Conservation (phyloP, 2,888 invertebrate genomes). For the Metopia argyrocephala region DNA sequence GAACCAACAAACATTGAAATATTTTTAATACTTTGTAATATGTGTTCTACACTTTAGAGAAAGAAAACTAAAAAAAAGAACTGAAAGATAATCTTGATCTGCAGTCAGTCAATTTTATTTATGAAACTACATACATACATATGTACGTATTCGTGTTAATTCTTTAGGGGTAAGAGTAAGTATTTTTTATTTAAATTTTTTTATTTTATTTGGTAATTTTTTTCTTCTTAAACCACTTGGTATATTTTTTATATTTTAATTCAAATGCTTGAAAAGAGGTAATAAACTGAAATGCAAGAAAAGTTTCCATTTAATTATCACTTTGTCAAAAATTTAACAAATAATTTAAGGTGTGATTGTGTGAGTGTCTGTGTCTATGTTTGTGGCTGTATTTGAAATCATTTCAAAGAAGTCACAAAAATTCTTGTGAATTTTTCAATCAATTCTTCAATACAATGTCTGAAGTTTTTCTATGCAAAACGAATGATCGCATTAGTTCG, state of each 20-base stretch:
- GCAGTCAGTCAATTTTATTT: too few species aligned
- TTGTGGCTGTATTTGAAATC: constrained; percentile 28
- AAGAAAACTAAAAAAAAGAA: too few species aligned
- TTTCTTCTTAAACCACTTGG: neutral
- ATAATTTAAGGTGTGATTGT: neutral
- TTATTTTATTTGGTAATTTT: too few species aligned
- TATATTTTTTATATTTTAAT: neutral
- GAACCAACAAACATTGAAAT: neutral
- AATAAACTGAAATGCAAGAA: too few species aligned
- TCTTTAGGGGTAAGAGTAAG: too few species aligned
- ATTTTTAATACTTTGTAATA: too few species aligned
- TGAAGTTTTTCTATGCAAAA: constrained; percentile 38
- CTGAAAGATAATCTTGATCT: too few species aligned
- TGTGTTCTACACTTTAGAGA: too few species aligned
- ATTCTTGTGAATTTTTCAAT: constrained; percentile 53
- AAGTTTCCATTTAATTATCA: constrained; percentile 26
- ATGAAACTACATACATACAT: too few species aligned
- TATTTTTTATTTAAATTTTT: too few species aligned
- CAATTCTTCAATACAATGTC: constrained; percentile 44
- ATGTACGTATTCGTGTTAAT: too few species aligned
- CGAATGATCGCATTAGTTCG: constrained; percentile 42
- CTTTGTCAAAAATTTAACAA: neutral
- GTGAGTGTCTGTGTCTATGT: neutral
- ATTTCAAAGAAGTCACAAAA: constrained; percentile 42
- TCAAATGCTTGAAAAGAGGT: too few species aligned